phyloP scores from a whole-genome alignment of 2,888 invertebrate species.

The Apotomis capreana region DNA sequence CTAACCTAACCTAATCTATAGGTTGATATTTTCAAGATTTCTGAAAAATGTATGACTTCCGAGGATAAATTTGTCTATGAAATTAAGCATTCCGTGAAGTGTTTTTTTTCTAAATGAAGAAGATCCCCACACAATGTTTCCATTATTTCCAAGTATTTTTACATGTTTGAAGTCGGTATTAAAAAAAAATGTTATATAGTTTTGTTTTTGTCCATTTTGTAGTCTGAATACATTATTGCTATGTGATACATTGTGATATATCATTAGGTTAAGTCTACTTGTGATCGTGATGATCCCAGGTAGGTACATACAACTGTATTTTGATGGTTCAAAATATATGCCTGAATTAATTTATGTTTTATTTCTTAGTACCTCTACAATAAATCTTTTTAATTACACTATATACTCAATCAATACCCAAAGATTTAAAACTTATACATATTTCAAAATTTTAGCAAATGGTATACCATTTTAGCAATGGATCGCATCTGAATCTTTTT shows the following conservation, averaged over 20 bases:
- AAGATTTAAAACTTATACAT: too few relatives aligned
- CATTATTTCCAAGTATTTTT: not conserved
- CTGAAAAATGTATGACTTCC: too few relatives aligned
- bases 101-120: too few relatives aligned
- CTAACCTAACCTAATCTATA: too few relatives aligned
- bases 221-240: constrained; percentile 62
- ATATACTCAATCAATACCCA: too few relatives aligned
- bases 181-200: constrained; percentile 1
- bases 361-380: not conserved
- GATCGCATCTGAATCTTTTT: too few relatives aligned
- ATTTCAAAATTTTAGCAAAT: too few relatives aligned
- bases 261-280: constrained; percentile 55
- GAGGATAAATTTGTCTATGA: too few relatives aligned
- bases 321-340: constrained; percentile 37
- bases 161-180: not conserved
- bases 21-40: too few relatives aligned
- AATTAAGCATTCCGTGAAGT: too few relatives aligned
- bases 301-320: constrained; percentile 50
- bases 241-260: constrained; percentile 76
- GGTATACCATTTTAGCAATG: too few relatives aligned
- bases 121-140: too few relatives aligned
- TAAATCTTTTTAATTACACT: not conserved
- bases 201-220: constrained; percentile 46
- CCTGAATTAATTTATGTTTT: constrained; percentile 32
- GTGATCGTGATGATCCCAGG: constrained; percentile 47